phyloP scores from a whole-genome alignment of 2,113 vertebrate species.

The Percopsis transmontana region DNA sequence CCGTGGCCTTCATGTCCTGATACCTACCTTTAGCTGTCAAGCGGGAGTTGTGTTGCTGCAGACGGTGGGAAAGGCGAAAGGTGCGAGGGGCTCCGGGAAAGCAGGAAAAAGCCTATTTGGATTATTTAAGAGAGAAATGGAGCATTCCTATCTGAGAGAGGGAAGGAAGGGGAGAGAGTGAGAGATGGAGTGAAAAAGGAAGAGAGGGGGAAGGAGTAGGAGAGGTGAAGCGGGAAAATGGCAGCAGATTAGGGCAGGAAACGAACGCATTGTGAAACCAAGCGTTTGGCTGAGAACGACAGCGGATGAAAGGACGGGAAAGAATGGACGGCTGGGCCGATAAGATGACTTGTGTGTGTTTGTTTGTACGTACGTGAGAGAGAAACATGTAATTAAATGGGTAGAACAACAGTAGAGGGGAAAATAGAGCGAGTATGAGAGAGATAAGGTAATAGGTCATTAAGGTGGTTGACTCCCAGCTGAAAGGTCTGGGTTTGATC shows the following conservation, averaged over 20 bases:
- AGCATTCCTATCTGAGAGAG: conserved; percentile 72
- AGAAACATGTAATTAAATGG: not conserved
- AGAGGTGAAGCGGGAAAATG: conserved; percentile 60
- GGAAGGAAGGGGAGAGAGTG: conserved; percentile 3
- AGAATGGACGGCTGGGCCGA: conserved; percentile 45
- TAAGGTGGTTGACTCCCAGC: no score
- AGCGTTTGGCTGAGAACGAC: conserved; percentile 49
- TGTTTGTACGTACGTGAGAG: not conserved
- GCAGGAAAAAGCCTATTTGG: conserved; percentile 63
- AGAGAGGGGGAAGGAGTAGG: conserved; percentile 3
- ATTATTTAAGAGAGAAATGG: conserved; percentile 75
- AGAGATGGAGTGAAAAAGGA: not conserved
- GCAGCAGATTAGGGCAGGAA: conserved; percentile 77
- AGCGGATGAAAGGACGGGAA: conserved; percentile 55
- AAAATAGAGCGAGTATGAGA: not conserved
- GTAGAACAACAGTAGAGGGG: not conserved
- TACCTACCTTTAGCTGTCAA: no score
- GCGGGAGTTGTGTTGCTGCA: no score
- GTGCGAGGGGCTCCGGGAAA: conserved; percentile 63
- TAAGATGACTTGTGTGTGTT: conserved; percentile 31
- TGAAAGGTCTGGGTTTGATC: no score
- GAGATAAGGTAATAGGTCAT: not conserved
- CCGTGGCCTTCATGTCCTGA: no score
- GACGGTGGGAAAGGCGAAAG: no score
- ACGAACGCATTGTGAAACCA: conserved; percentile 58